These are phyloP conservation scores for Zosterops lateralis DNA, from an alignment of 2,113 vertebrate genomes.

Conservation along the genomic window DNA sequence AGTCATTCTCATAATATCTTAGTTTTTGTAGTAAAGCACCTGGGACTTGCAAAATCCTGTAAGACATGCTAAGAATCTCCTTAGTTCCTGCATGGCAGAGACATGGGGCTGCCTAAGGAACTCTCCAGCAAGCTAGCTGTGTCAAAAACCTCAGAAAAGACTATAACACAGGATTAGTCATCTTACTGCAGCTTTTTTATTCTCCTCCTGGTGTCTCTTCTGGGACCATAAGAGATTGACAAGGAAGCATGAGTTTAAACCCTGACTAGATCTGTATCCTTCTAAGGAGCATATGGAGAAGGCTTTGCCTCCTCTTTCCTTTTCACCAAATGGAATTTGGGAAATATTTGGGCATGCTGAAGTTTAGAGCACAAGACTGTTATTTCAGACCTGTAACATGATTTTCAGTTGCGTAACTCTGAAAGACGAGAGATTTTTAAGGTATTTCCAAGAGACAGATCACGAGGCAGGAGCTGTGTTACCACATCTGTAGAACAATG, in stretches of 20 bases:
- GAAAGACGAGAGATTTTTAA: not conserved
- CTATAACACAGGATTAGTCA: fast-evolving
- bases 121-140: not conserved
- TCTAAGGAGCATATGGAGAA: not conserved
- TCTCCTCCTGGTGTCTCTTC: not conserved
- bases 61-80: not conserved
- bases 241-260: not conserved
- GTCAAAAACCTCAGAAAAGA: not conserved
- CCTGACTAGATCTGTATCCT: not conserved
- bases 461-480: not conserved
- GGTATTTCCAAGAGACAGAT: not conserved
- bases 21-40: not conserved
- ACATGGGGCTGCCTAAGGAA: not conserved
- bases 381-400: not conserved
- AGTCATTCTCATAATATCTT: not conserved
- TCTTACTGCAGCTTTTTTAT: not conserved
- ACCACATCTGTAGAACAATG: not conserved
- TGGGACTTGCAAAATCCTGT: not conserved
- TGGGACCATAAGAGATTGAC: not conserved
- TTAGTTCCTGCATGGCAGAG: not conserved
- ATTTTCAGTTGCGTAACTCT: not conserved
- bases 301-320: not conserved
- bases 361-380: not conserved
- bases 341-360: not conserved
- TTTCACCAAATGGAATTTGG: not conserved